A percentile compares a stretch with the other conserved stretches of the same genome.
Conservation (phyloP, 2,888 invertebrate species). For the Perizoma affinitatum region DNA sequence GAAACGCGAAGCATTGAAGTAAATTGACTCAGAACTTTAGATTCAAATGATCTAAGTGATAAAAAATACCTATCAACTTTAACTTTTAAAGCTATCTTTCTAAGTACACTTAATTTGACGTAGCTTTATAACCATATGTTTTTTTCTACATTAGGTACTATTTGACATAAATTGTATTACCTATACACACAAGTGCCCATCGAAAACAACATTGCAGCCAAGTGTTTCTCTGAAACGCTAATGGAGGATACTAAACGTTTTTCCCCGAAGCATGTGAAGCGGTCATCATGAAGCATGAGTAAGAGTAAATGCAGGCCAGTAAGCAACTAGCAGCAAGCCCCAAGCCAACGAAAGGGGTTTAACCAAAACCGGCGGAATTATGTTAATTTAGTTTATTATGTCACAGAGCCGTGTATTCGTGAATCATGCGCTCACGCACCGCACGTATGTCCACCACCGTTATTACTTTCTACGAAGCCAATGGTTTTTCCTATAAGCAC, state of each 20-base stretch:
- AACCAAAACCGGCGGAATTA: slow-evolving; percentile 64
- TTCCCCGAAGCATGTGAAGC: slow-evolving; percentile 20
- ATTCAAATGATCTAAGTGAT: too few species aligned
- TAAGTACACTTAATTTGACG: too few species aligned
- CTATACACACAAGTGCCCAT: neutral
- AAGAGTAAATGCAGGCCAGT: slow-evolving; percentile 50
- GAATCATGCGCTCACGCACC: slow-evolving; percentile 69
- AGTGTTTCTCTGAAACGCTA: slow-evolving; percentile 36
- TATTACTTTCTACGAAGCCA: slow-evolving; percentile 77
- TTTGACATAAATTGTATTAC: too few species aligned
- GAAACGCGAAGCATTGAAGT: too few species aligned
- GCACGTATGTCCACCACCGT: slow-evolving; percentile 67
- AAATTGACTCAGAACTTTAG: too few species aligned
- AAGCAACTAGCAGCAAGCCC: slow-evolving; percentile 25
- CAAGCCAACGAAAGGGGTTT: slow-evolving; percentile 61
- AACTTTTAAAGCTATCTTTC: too few species aligned
- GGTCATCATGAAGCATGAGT: slow-evolving; percentile 37
- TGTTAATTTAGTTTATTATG: slow-evolving; percentile 81
- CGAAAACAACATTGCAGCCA: neutral
- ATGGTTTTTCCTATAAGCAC: slow-evolving; percentile 52
- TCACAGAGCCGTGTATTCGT: slow-evolving; percentile 71
- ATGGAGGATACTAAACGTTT: slow-evolving; percentile 19
- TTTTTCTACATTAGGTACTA: too few species aligned
- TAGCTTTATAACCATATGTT: too few species aligned
- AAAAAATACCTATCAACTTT: too few species aligned